These are phyloP conservation scores for Gryllus bimaculatus DNA, from an alignment of 1,140 invertebrate species.

Conservation along the genomic window DNA sequence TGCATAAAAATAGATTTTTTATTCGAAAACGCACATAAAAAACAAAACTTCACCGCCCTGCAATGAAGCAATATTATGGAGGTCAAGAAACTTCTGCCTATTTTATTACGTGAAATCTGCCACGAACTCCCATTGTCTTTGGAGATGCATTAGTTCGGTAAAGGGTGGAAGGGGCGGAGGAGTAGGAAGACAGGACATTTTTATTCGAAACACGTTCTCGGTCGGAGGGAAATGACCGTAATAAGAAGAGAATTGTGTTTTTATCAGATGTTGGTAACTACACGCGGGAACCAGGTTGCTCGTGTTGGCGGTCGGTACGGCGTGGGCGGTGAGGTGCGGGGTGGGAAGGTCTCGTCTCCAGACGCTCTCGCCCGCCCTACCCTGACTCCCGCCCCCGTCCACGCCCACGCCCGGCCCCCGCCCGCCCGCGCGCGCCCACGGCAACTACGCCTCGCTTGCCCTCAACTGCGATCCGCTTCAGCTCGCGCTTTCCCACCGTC, in stretches of 20 bases:
- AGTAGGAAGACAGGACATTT: neutral
- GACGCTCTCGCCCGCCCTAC: no score
- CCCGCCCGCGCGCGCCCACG: no score
- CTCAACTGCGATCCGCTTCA: no score
- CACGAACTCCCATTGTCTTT: neutral
- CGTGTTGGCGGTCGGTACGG: no score
- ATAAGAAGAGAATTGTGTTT: neutral
- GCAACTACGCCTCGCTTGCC: no score
- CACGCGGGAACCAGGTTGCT: no score
- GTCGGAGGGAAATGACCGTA: neutral
- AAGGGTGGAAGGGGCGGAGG: neutral
- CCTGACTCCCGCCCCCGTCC: no score
- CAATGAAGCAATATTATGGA: conserved; percentile 1
- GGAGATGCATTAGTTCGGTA: neutral
- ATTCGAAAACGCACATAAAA: conserved; percentile 8
- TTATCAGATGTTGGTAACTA: neutral
- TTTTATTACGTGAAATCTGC: neutral
- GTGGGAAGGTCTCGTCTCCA: no score
- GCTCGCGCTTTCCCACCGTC: no score
- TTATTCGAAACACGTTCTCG: neutral
- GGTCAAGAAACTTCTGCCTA: neutral
- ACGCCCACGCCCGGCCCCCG: no score
- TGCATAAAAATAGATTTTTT: conserved; percentile 15
- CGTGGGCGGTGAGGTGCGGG: no score
- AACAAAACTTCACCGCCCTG: neutral